Evolutionary conservation across 2,888 invertebrate genomes (phyloP).

Genomic region (Thysanoteuthis rhombus): DNA sequence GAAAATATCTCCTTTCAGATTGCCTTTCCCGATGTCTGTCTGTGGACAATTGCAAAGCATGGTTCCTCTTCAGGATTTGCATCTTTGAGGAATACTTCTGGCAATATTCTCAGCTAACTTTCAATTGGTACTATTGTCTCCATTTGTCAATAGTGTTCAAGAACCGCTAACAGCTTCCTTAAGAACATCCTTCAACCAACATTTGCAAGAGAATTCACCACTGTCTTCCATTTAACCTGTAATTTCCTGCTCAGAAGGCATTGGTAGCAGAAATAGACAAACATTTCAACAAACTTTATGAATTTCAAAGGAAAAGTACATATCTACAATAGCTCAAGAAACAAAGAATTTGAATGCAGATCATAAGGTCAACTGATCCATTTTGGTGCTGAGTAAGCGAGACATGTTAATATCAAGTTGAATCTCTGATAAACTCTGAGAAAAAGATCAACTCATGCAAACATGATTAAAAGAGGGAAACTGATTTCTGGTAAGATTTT

Average conservation of each 20-base stretch:
- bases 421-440: too few relatives aligned
- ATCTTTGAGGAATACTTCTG: background rate
- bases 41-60: background rate
- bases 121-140: background rate
- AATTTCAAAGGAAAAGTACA: background rate
- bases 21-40: background rate
- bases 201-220: background rate
- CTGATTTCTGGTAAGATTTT: too few relatives aligned
- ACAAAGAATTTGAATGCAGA: background rate
- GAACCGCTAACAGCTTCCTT: background rate
- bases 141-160: background rate
- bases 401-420: background rate
- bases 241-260: background rate
- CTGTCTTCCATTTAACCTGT: background rate
- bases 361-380: background rate
- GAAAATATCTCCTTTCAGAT: background rate
- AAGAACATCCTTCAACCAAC: background rate
- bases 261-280: background rate
- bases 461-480: too few relatives aligned
- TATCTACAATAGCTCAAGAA: background rate
- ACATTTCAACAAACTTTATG: background rate
- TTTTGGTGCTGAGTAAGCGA: background rate
- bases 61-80: background rate
- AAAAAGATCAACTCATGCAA: too few relatives aligned
- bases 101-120: background rate